Base-by-base conservation (phyloP, 2,113 vertebrate genomes). In the Thalassoma bifasciatum region DNA sequence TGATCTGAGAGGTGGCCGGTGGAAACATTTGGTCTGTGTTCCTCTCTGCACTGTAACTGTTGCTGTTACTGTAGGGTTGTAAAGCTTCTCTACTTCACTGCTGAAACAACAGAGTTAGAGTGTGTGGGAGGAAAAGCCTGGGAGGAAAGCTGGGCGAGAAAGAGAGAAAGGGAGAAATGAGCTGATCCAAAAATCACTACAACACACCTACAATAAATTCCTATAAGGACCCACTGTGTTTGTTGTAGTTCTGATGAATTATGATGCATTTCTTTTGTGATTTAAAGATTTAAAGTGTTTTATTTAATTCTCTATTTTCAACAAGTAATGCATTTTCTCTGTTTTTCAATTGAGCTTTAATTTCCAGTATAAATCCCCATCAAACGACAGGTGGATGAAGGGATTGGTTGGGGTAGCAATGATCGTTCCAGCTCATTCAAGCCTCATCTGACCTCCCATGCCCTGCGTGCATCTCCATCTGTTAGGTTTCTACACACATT, bases 61-160 rank as follows among this genome's bases (percentile, higher is more conserved):
- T 36, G 6, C 47, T 57, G 65, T 54, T 62, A 47, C 54, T 78
- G 82, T n/a, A 42, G 54, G 66, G 49, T 59, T 69, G 57, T 40
- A 22, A 64, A 67, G 72, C 71, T 65, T 62, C 71, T 79, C 81
- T 65, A 86, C 74, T 84, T 81, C 60, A 73, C 66, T 66, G 81
- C 60, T 83, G 78, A 74, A 83, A 84, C 82, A 66, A 79, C 70
- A 60, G 79, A 85, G 81, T 79, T 59, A 68, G 53, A 79, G 77
- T 57, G 78, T 80, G 90, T 87, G 77, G 88, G 90, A 83, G 78
- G 80, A 52, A 77, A 73, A 49, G 64, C 62, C 17, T 83, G 84
- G 84, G 88, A 78, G 79, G 81, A 72, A 80, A 79, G 42, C 61
- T 30, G 76, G 75, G 82, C 22, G 26, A 38, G 60, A 60, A 73